Evolutionary conservation across 2,888 invertebrate species (phyloP).

Genomic region (Dendrolimus houi): DNA sequence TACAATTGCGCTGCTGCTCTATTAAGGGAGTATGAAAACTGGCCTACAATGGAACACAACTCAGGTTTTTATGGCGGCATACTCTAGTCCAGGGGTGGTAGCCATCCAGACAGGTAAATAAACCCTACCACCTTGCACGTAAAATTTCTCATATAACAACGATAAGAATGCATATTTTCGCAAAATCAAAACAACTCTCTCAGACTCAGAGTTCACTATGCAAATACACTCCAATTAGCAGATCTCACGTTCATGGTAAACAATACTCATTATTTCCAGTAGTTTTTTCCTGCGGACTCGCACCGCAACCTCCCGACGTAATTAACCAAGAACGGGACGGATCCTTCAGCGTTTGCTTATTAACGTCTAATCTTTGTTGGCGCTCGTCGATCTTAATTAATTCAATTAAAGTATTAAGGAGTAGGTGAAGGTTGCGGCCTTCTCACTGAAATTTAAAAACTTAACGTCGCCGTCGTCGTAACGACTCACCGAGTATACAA

Average conservation of each 20-base stretch:
- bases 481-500: conserved; percentile 72
- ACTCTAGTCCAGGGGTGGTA: too few species aligned
- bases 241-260: conserved; percentile 57
- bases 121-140: too few species aligned
- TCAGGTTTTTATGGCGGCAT: too few species aligned
- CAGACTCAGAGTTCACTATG: conserved; percentile 61
- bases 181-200: conserved; percentile 58
- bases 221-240: conserved; percentile 71
- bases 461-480: conserved; percentile 68
- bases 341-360: conserved; percentile 64
- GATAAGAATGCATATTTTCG: too few species aligned
- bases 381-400: conserved; percentile 65
- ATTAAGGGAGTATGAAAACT: too few species aligned
- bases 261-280: conserved; percentile 67
- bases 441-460: conserved; percentile 72
- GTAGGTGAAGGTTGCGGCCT: conserved; percentile 73
- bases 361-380: conserved; percentile 68
- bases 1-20: too few species aligned
- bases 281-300: conserved; percentile 46
- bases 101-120: too few species aligned
- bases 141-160: too few species aligned
- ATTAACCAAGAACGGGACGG: conserved; percentile 63
- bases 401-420: conserved; percentile 68
- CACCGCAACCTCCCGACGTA: conserved; percentile 42
- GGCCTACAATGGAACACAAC: too few species aligned